Evolutionary conservation across 2,888 invertebrate genomes (phyloP), one percentile per base, ranked within the genome.

Genomic region (Cyaniris semiargus): DNA sequence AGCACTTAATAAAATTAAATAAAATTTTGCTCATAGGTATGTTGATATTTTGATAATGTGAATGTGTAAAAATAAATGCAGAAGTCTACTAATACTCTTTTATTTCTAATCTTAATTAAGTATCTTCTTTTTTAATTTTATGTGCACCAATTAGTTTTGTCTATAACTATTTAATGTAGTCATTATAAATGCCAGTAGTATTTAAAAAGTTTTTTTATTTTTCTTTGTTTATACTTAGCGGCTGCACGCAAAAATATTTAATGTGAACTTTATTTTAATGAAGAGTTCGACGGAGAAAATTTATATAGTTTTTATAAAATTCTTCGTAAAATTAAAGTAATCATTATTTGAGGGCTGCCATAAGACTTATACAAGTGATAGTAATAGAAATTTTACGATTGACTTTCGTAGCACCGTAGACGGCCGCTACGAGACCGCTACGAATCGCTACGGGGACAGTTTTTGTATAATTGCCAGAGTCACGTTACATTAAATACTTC

Each of bases 341-440:
- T 0, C 6, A 6, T 34, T 34, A 34, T 6, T 34, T 0, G 6
- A 34, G 34, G 34, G 34, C 34, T 34, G 34, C 34, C 34, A 34
- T 34, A 7, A 34, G 7, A 34, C 7, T 6, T 34, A 34, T 31
- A 31, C 4, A 27, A 27, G 27, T 27, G 27, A 27, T 27, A 27
- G 13, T 23, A 60, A 23, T 13, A 60, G 60, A 60, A 60, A 60
- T 23, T 58, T n/a, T 60, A 23, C 15, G 27, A 15, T 66, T 10
- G 66, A 27, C 4, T 27, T 66, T 27, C 66, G 27, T 31, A 66
- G 66, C 31, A 5, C 18, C 66, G 15, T 27, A 27, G 66, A 66
- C 27, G 66, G 27, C 27, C 66, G 66, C 27, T 66, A 66, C 66
- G 66, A 66, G 4, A 66, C 27, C 6, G 66, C 66, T 66, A 66